Evolutionary conservation across 1,140 invertebrate species (phyloP).

Genomic region (Pseudomyrmex pallidus): DNA sequence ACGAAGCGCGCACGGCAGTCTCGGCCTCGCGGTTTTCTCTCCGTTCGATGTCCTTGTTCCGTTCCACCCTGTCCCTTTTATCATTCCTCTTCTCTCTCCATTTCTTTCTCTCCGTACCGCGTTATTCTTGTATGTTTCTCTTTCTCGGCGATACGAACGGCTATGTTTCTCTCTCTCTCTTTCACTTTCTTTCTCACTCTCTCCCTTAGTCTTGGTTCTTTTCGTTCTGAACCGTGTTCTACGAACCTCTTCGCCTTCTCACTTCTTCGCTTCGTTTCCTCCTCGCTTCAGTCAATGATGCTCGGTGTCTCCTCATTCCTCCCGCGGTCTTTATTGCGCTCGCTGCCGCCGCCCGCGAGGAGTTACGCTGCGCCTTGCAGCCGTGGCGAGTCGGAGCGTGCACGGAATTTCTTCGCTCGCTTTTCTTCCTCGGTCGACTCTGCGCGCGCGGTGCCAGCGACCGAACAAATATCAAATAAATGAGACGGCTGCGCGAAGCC

Average conservation of each 20-base stretch:
- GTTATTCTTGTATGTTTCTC: background rate
- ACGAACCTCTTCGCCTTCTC: slow-evolving; percentile 15
- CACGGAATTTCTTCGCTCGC: slow-evolving; percentile 23
- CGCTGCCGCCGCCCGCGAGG: slow-evolving; percentile 22
- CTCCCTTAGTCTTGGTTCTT: slow-evolving; percentile 10
- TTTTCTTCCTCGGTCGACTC: slow-evolving; percentile 12
- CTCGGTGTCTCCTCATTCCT: slow-evolving; percentile 26
- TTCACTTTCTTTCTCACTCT: slow-evolving; percentile 5
- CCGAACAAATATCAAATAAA: slow-evolving; percentile 74
- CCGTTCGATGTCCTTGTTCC: slow-evolving; percentile 21
- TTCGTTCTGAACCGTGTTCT: background rate
- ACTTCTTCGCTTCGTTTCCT: slow-evolving; percentile 1
- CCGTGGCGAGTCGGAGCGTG: slow-evolving; percentile 18
- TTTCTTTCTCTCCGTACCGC: background rate
- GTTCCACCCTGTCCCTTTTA: background rate
- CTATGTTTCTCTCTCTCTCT: background rate
- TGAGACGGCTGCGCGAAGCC: slow-evolving; percentile 59
- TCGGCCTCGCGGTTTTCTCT: slow-evolving; percentile 66
- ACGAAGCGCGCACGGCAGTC: slow-evolving; percentile 56
- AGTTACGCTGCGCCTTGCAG: slow-evolving; percentile 12
- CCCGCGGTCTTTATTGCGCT: slow-evolving; percentile 31
- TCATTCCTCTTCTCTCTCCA: background rate
- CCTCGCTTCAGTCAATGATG: slow-evolving; percentile 27
- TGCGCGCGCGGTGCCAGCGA: background rate
- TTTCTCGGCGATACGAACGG: slow-evolving; percentile 1